These are phyloP conservation scores for Balanococcus diminutus DNA, from an alignment of 2,888 invertebrate species.

Conservation along the genomic window DNA sequence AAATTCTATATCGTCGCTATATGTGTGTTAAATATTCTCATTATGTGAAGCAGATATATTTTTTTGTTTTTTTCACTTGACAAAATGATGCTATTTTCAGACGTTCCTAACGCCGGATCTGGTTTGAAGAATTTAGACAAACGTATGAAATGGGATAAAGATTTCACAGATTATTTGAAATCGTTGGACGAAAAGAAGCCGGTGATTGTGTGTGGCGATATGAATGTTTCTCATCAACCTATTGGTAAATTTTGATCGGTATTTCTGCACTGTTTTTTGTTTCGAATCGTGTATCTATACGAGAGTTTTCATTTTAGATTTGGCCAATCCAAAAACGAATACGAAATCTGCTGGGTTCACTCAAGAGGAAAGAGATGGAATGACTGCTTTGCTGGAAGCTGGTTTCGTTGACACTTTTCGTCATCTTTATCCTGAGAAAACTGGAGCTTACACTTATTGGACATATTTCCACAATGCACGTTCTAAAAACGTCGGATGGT, in stretches of 20 bases:
- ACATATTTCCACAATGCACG: slow-evolving; percentile 88
- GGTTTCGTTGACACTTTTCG: slow-evolving; percentile 91
- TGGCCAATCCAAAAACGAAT: slow-evolving; percentile 93
- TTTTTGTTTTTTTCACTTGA: neutral
- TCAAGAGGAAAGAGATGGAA: slow-evolving; percentile 87
- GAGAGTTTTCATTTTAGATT: slow-evolving; percentile 68
- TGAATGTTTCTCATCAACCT: slow-evolving; percentile 96
- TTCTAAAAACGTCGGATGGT: slow-evolving; percentile 94
- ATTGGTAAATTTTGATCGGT: slow-evolving; percentile 72
- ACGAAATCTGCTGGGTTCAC: slow-evolving; percentile 95
- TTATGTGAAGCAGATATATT: neutral
- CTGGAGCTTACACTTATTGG: slow-evolving; percentile 92
- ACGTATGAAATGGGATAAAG: slow-evolving; percentile 87
- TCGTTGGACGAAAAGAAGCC: slow-evolving; percentile 86
- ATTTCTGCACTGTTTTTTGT: neutral
- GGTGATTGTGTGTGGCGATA: slow-evolving; percentile 93
- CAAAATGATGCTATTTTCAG: slow-evolving; percentile 61
- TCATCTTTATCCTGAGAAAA: slow-evolving; percentile 81
- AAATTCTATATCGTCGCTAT: slow-evolving; percentile 86
- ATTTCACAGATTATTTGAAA: slow-evolving; percentile 78
- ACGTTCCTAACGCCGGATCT: slow-evolving; percentile 94
- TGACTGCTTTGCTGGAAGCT: slow-evolving; percentile 79
- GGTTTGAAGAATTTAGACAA: slow-evolving; percentile 85
- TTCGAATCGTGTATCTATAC: slow-evolving; percentile 26
- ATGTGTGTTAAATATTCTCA: slow-evolving; percentile 64